These are phyloP conservation scores for Radopholus similis DNA, from an alignment of 1,140 invertebrate species.

Conservation along the genomic window DNA sequence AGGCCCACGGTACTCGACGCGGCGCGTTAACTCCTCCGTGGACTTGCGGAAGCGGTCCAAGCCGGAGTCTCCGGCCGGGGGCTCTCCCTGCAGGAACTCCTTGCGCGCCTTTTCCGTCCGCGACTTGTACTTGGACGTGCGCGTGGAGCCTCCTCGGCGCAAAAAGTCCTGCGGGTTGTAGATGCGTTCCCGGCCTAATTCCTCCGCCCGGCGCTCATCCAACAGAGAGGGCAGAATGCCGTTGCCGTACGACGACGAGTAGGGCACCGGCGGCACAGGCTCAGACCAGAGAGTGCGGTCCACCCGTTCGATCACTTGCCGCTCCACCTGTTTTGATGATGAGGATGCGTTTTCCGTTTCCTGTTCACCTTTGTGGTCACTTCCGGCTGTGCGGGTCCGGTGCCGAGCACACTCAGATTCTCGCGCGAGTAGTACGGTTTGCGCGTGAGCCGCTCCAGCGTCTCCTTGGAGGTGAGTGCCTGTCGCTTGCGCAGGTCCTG, in stretches of 20 bases:
- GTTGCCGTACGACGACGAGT: constrained; percentile 15
- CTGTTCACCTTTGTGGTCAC: constrained; percentile 52
- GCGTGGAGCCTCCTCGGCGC: constrained; percentile 39
- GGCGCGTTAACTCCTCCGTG: constrained; percentile 44
- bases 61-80: constrained; percentile 36
- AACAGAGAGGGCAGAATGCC: constrained; percentile 20
- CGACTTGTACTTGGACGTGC: constrained; percentile 44
- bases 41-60: constrained; percentile 49
- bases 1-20: constrained; percentile 53
- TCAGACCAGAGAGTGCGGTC: constrained; percentile 58
- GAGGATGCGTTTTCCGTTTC: background rate
- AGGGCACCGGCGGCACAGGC: constrained; percentile 8
- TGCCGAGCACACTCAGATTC: constrained; percentile 33
- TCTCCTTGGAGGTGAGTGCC: constrained; percentile 55
- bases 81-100: constrained; percentile 36
- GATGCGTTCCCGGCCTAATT: constrained; percentile 33
- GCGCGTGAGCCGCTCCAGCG: constrained; percentile 53
- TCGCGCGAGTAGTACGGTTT: constrained; percentile 57
- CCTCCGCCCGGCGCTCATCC: constrained; percentile 8
- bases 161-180: constrained; percentile 46
- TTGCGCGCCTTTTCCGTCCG: constrained; percentile 51
- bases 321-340: constrained; percentile 29
- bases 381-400: constrained; percentile 15
- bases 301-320: constrained; percentile 57
- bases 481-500: constrained; percentile 32